A percentile compares a stretch with the other conserved stretches of the same genome.
phyloP scores from a whole-genome alignment of 2,113 vertebrate genomes.

The Neomonachus schauinslandi region DNA sequence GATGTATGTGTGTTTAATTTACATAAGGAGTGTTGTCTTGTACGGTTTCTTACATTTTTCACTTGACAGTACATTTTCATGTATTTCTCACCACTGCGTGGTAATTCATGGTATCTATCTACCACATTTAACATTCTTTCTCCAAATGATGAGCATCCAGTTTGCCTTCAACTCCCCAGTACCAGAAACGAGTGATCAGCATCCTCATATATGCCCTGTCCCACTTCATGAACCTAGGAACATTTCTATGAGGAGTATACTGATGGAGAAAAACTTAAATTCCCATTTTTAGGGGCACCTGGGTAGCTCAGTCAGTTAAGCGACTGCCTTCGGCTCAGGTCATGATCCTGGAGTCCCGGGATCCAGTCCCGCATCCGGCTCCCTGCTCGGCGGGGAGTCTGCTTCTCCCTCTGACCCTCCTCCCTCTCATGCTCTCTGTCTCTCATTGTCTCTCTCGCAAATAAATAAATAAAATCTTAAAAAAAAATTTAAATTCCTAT shows the following conservation, averaged over 20 bases:
- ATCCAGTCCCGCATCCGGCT: too few species aligned
- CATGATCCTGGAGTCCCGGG: too few species aligned
- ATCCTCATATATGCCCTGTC: not conserved
- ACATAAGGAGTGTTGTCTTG: not conserved
- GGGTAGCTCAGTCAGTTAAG: too few species aligned
- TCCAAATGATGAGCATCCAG: not conserved
- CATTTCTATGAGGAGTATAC: not conserved
- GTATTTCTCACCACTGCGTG: not conserved
- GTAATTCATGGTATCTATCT: not conserved
- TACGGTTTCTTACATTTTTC: not conserved
- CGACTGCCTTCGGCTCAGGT: too few species aligned
- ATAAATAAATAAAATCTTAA: too few species aligned
- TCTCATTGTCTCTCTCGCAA: too few species aligned
- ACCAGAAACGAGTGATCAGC: not conserved
- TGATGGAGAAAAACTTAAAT: not conserved
- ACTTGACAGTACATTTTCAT: not conserved
- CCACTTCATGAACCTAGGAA: not conserved
- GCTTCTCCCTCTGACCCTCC: too few species aligned
- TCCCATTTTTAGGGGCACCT: not conserved
- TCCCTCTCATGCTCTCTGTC: too few species aligned
- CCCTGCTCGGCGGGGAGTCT: too few species aligned
- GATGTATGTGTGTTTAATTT: not conserved
- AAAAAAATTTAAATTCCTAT: not conserved
- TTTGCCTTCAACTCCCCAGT: not conserved
- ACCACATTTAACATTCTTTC: not conserved